These are phyloP conservation scores for Phragmatobia fuliginosa DNA, from an alignment of 2,888 invertebrate genomes.

Conservation along the genomic window DNA sequence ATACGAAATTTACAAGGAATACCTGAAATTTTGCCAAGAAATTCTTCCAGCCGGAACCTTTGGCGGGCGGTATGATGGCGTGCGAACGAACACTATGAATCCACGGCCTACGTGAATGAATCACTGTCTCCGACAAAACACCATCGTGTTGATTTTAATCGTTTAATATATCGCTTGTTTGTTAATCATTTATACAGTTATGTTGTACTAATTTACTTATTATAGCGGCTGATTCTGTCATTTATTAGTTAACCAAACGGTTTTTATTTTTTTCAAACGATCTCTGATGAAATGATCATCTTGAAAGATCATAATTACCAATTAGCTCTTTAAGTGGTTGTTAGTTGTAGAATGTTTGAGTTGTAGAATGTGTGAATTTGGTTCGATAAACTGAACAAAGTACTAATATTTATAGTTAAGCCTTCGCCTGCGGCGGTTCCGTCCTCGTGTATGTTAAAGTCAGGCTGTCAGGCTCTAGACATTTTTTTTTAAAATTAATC, in stretches of 20 bases:
- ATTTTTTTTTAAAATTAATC: too few species aligned
- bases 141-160: conserved; percentile 44
- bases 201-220: neutral
- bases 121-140: conserved; percentile 32
- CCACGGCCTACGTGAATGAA: conserved; percentile 35
- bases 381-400: too few species aligned
- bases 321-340: too few species aligned
- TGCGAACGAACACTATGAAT: conserved; percentile 36
- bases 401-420: too few species aligned
- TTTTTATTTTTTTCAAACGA: neutral
- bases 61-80: conserved; percentile 17
- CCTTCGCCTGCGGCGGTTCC: too few species aligned
- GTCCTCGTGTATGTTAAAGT: too few species aligned
- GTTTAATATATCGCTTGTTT: conserved; percentile 36
- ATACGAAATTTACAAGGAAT: neutral
- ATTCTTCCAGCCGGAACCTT: neutral
- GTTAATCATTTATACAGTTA: conserved; percentile 28
- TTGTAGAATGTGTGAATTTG: too few species aligned
- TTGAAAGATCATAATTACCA: too few species aligned
- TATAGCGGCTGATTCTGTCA: neutral
- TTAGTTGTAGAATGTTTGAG: too few species aligned
- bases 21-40: conserved; percentile 7
- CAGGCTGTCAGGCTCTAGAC: too few species aligned
- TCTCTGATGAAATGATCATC: too few species aligned
- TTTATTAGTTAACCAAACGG: neutral